phyloP scores from a whole-genome alignment of 1,140 invertebrate genomes.

The Eueides isabella region DNA sequence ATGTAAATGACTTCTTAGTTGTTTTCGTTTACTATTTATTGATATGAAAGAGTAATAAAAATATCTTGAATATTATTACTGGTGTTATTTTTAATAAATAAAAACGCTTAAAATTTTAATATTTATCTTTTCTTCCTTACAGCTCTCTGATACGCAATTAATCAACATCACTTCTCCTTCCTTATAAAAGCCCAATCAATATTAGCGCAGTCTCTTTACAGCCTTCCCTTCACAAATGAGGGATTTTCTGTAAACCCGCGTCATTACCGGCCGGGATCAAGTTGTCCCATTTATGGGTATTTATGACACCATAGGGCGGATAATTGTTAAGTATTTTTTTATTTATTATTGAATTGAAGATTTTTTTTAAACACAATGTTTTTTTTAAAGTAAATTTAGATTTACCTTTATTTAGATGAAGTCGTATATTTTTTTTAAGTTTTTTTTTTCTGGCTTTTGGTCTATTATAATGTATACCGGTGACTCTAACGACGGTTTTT shows the following conservation, averaged over 20 bases:
- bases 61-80: too few relatives aligned
- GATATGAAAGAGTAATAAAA: too few relatives aligned
- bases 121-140: background rate
- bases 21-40: too few relatives aligned
- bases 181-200: conserved; percentile 10
- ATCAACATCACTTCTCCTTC: conserved; percentile 5
- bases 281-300: conserved; percentile 43
- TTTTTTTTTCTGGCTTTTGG: too few relatives aligned
- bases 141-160: conserved; percentile 1
- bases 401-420: too few relatives aligned
- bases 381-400: too few relatives aligned
- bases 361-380: background rate
- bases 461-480: too few relatives aligned
- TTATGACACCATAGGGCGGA: conserved; percentile 43
- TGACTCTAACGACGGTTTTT: too few relatives aligned
- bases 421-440: too few relatives aligned
- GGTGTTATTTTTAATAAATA: too few relatives aligned
- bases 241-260: conserved; percentile 48
- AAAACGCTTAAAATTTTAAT: too few relatives aligned
- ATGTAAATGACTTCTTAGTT: too few relatives aligned
- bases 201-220: conserved; percentile 2
- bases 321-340: conserved; percentile 46
- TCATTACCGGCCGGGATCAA: conserved; percentile 59
- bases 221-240: conserved; percentile 46
- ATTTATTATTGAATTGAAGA: conserved; percentile 31